Base-by-base conservation (phyloP, 92 coral and sea anemone species). In the Epizoanthus ramosus region DNA sequence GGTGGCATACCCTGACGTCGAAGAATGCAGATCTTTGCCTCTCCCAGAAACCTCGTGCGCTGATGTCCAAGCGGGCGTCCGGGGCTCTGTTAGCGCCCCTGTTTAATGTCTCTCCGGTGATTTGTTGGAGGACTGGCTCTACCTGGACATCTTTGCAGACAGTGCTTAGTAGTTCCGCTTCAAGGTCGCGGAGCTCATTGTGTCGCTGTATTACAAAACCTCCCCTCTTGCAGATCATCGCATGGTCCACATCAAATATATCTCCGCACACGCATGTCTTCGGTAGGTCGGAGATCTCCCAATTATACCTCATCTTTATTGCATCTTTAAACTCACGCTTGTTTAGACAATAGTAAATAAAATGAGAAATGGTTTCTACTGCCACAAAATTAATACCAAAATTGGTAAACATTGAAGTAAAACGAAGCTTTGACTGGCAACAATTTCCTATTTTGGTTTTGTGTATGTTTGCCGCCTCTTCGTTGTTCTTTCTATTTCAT, bases 251-350 rank as follows among this genome's bases (percentile, higher is more conserved):
- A 17, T 65, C 77, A 68, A 91, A 87, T 10, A 71, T 28, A 54
- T 84, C 88, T 57, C 84, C 91, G 65, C 91, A 91, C 5, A 85
- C 83, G 63, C 91, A 88, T 24, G 28, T 52, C 8, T 81, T 65
- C 50, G 92, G 88, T 39, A 22, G 73, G 68, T 85, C 86, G 57
- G 76, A 47, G 39, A 85, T 69, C 5, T 63, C 85, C 88, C 87
- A 88, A 59, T 88, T 83, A 56, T 88, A 83, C 74, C 90, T 81
- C 56, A 88, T 73, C 63, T 91, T 73, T 8, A 85, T 18, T 1
- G 89, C 91, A 47, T 91, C 91, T 21, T 79, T 28, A 35, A 90
- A 90, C 22, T 87, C 91, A 6, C 75, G 64, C 72, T n/a, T n/a
- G n/a, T n/a, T n/a, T n/a, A n/a, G n/a, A n/a, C n/a, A n/a, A n/a